Percentiles rank a stretch among this genome's conserved stretches.
Evolutionary conservation across 2,797 vertebrate species (phyloP).

Genomic region (Poecile montanus): DNA sequence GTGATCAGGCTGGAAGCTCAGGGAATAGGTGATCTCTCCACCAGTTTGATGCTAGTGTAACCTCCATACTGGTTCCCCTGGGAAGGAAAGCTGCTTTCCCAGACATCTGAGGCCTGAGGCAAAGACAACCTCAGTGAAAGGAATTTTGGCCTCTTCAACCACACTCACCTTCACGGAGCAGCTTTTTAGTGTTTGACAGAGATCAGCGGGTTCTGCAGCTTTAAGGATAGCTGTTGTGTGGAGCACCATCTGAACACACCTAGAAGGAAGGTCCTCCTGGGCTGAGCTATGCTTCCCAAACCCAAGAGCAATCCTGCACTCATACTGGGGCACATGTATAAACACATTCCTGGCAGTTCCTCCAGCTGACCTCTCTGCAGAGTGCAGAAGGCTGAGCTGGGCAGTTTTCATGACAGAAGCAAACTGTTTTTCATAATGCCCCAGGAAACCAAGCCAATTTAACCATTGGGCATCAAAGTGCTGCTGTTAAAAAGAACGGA

Average conservation of each 20-base stretch:
- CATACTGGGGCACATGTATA: background rate
- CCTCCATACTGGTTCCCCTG: background rate
- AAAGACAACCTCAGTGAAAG: background rate
- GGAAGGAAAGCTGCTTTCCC: background rate
- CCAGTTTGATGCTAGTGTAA: background rate
- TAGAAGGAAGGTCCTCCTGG: background rate
- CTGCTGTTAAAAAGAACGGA: background rate
- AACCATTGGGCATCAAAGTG: background rate
- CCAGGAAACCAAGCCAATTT: background rate
- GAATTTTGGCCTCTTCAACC: background rate
- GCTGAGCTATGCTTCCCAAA: background rate
- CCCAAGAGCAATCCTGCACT: background rate
- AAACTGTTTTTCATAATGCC: slow-evolving; percentile 24
- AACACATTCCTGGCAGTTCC: background rate
- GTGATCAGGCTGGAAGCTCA: background rate
- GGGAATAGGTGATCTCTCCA: background rate
- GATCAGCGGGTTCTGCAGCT: background rate
- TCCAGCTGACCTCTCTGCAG: background rate
- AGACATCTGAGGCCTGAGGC: background rate
- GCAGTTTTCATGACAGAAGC: slow-evolving; percentile 1
- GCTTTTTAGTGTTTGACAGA: background rate
- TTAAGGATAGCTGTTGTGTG: background rate
- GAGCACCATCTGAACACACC: background rate
- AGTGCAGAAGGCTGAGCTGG: background rate
- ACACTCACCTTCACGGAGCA: background rate